Evolutionary conservation across 2,888 invertebrate species (phyloP), one percentile per base, ranked within the genome.

Genomic region (Argyra leucocephala): DNA sequence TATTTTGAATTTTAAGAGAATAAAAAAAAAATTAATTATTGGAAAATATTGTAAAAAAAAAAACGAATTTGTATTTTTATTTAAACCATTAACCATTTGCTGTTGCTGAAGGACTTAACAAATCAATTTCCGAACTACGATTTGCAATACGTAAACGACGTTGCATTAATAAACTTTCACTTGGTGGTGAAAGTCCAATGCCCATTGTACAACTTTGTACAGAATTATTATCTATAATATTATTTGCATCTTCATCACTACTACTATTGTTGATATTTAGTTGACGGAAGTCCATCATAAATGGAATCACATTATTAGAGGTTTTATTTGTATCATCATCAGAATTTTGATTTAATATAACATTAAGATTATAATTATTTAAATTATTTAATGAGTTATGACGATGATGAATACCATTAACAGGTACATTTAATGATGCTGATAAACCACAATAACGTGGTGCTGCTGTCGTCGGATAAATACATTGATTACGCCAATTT

Each of bases 141-240:
- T 61, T 61, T 26, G 31, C 26, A 15, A 59, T 59, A 31, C 26
- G 26, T 61, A 26, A 24, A 57, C 92, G 88, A 61, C 94, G 86
- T 75, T 91, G 90, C 82, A 93, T 85, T 72, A 95, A 82, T 70
- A 86, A 83, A 71, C 93, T 93, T 80, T 91, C 91, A 73, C 88
- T 87, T 61, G 94, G 93, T 64, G 93, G 93, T 68, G 93, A 91
- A 66, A 94, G 84, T 24, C 89, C 89, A 71, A 88, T 84, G 66
- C 84, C 82, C 71, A 73, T 58, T 26, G 22, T 63, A 26, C 57
- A 31, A 63, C 58, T 58, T 22, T 62, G n/a, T 67, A 67, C 21
- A 63, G 61, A 61, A 61, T 61, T 61, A 61, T 61, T 61, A 61
- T 61, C 61, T 18, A 22, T 18, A n/a, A 61, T 24, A 31, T 26